These are phyloP conservation scores for Oryctolagus cuniculus DNA, from an alignment of 2,113 vertebrate species.

Conservation along the genomic window DNA sequence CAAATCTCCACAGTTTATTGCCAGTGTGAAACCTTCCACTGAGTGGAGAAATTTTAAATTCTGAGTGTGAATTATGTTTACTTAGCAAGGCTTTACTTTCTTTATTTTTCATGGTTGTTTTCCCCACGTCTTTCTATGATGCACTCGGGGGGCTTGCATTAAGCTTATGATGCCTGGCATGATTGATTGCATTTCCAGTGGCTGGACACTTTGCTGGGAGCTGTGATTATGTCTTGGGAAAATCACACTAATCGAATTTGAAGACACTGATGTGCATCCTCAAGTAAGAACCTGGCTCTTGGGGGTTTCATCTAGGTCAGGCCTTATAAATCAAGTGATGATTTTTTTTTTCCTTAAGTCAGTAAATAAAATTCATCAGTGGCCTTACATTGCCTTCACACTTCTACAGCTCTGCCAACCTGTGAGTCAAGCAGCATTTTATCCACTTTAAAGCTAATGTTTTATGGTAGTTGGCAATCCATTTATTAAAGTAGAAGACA, in stretches of 20 bases:
- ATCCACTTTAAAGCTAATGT: slow-evolving; percentile 74
- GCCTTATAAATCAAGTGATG: slow-evolving; percentile 76
- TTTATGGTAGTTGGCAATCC: slow-evolving; percentile 72
- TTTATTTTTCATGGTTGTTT: slow-evolving; percentile 45
- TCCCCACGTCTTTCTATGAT: slow-evolving; percentile 32
- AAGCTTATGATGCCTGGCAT: slow-evolving; percentile 50
- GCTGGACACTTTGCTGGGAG: slow-evolving; percentile 72
- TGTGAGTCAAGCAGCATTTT: slow-evolving; percentile 67
- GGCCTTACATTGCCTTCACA: slow-evolving; percentile 69
- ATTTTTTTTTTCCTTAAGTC: slow-evolving; percentile 63
- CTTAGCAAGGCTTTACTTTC: slow-evolving; percentile 44
- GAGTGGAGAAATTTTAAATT: slow-evolving; percentile 50
- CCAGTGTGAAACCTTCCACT: slow-evolving; percentile 13
- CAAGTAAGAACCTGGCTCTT: slow-evolving; percentile 72
- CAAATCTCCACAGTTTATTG: slow-evolving; percentile 54
- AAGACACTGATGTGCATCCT: slow-evolving; percentile 76
- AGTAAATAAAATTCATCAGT: slow-evolving; percentile 79
- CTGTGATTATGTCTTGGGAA: slow-evolving; percentile 68
- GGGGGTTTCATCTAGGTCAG: slow-evolving; percentile 72
- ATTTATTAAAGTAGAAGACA: slow-evolving; percentile 70
- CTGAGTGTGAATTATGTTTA: slow-evolving; percentile 56
- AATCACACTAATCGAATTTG: slow-evolving; percentile 78
- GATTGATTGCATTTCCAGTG: slow-evolving; percentile 75
- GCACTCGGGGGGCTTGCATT: slow-evolving; percentile 30
- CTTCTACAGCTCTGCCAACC: slow-evolving; percentile 61